Base-by-base conservation (phyloP, 2,888 invertebrate genomes). In the Drosophila phalerata region DNA sequence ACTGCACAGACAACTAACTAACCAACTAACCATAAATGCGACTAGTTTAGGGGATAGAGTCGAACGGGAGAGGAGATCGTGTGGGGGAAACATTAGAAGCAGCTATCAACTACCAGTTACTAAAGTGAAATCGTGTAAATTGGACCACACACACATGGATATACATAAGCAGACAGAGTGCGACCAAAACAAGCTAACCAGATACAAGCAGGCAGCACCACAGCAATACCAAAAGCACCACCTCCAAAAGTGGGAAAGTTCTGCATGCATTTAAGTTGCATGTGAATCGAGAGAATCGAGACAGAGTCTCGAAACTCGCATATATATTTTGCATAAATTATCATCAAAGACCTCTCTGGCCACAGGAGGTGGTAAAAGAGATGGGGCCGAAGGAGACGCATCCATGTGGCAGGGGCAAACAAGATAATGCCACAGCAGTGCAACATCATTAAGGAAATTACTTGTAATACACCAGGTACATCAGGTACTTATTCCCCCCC, bases 391-490 rank as follows among this genome's bases (percentile, higher is more conserved):
- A 28, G 22, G 49, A 15, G 32, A 5, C n/a, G 32, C 70, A 56
- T 62, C 60, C 53, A 51, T 69, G 71, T 57, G 62, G 73, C 64
- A 55, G 40, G 48, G 68, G 69, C 88, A 89, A 86, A 86, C 85
- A 89, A 89, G 85, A 89, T 85, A 85, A 85, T 85, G 82, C 80
- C 74, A 78, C 74, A 70, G 80, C 82, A 82, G 84, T 67, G 85
- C 84, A 85, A 88, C 85, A 86, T 89, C 85, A 86, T 86, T 86
- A 89, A 86, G 85, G 75, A 86, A 86, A 86, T 86, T 86, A 87
- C 85, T 88, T 84, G 88, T 88, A 88, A 76, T 88, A 74, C 83
- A 82, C 60, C 70, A 69, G 71, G 63, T 62, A 68, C 80, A 85
- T 77, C 78, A 83, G 83, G 77, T 82, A 79, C 88, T 81, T 81